phyloP scores from a whole-genome alignment of 2,888 invertebrate species.

The Andrena bucephala region DNA sequence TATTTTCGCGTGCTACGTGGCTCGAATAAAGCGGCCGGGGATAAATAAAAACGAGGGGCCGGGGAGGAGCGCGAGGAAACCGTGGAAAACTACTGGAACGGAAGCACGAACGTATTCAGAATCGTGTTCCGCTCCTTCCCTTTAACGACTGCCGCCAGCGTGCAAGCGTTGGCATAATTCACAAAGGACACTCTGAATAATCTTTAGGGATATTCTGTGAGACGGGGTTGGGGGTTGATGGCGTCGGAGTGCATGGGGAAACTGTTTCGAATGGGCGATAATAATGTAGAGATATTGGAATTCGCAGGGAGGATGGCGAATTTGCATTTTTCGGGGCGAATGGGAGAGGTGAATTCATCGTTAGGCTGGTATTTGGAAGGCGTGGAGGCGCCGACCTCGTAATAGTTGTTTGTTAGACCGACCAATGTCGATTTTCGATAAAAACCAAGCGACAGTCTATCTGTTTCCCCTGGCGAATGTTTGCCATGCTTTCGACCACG shows the following conservation, averaged over 20 bases:
- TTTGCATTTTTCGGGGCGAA: slow-evolving; percentile 35
- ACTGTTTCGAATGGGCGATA: neutral
- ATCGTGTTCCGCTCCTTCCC: neutral
- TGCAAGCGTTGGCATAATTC: neutral
- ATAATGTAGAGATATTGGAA: no score
- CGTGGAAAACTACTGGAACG: neutral
- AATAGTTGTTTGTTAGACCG: slow-evolving; percentile 31
- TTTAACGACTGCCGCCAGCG: neutral
- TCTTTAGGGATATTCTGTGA: no score
- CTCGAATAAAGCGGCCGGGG: neutral
- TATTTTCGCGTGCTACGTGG: slow-evolving; percentile 8
- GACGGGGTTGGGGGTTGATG: no score
- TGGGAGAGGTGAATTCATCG: slow-evolving; percentile 22
- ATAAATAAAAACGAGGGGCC: slow-evolving; percentile 7
- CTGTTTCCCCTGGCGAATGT: slow-evolving; percentile 24
- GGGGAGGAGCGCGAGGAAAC: neutral
- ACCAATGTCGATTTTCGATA: slow-evolving; percentile 49
- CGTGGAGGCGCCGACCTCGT: neutral
- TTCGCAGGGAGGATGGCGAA: neutral
- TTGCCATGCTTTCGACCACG: slow-evolving; percentile 17
- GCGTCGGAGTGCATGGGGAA: neutral
- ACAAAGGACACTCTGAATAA: no score
- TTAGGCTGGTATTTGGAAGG: slow-evolving; percentile 7
- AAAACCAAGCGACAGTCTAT: slow-evolving; percentile 13
- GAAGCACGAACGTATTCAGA: neutral